These are phyloP conservation scores for Phymatocera aterrima DNA, from an alignment of 2,888 invertebrate genomes.

Conservation along the genomic window DNA sequence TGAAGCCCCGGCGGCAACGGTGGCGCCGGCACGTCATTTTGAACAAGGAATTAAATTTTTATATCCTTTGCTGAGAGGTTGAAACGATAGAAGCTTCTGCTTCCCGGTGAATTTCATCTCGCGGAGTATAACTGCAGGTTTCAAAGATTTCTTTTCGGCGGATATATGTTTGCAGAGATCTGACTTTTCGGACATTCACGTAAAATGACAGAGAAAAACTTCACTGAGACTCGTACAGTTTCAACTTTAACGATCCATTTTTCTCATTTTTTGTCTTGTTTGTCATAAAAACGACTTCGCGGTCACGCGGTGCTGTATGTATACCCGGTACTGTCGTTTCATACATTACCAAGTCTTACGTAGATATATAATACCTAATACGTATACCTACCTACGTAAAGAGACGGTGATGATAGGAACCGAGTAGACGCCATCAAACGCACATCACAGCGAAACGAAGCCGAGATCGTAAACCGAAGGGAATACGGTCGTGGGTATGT, in stretches of 20 bases:
- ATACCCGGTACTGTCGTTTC: not conserved
- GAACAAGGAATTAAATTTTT: constrained; percentile 73
- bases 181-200: too few relatives aligned
- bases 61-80: constrained; percentile 72
- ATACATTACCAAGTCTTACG: not conserved
- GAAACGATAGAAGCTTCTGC: constrained; percentile 64
- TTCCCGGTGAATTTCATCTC: constrained; percentile 32
- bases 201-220: too few relatives aligned
- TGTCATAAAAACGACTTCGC: not conserved
- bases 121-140: not conserved
- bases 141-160: too few relatives aligned
- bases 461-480: constrained; percentile 50
- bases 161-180: too few relatives aligned
- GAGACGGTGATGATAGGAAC: constrained; percentile 33
- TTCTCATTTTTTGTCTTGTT: too few relatives aligned
- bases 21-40: constrained; percentile 67
- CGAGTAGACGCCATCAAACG: constrained; percentile 42
- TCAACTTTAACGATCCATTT: too few relatives aligned
- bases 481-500: constrained; percentile 29
- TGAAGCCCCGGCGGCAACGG: constrained; percentile 58
- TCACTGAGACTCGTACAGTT: too few relatives aligned
- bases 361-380: not conserved
- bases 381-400: not conserved
- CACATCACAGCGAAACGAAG: constrained; percentile 39
- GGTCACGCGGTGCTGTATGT: not conserved